phyloP scores from a whole-genome alignment of 92 coral and sea anemone species.

The Porites rus region DNA sequence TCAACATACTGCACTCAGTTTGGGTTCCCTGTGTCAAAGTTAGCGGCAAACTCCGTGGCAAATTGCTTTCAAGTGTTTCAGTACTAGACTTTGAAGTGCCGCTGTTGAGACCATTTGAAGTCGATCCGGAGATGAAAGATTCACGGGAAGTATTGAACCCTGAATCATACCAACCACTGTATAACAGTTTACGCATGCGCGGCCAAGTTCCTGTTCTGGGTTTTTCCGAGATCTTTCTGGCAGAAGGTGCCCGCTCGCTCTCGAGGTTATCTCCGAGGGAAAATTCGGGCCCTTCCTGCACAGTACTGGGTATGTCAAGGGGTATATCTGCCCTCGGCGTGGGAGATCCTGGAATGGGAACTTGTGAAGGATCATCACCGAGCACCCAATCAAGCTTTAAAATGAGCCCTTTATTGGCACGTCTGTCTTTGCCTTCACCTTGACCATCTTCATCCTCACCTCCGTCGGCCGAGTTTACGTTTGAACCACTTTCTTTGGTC shows the following conservation, averaged over 20 bases:
- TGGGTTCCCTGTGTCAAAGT: conserved; percentile 7
- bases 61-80: background rate
- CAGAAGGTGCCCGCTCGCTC: background rate
- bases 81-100: background rate
- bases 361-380: conserved; percentile 46
- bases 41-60: background rate
- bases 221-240: background rate
- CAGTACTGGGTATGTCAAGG: conserved; percentile 8
- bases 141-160: background rate
- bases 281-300: conserved; percentile 8
- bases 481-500: background rate
- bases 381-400: conserved; percentile 37
- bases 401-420: conserved; percentile 1
- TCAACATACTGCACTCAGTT: conserved; percentile 7
- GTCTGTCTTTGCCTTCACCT: background rate
- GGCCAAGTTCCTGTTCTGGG: conserved; percentile 6
- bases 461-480: background rate
- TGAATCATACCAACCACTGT: background rate
- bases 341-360: conserved; percentile 34
- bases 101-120: conserved; percentile 11
- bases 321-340: background rate
- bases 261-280: background rate
- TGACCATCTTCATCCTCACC: background rate
- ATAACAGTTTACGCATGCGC: conserved; percentile 6
- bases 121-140: conserved; percentile 3